Conservation (phyloP, 2,113 vertebrate species). For the Illadopsis cleaveri region DNA sequence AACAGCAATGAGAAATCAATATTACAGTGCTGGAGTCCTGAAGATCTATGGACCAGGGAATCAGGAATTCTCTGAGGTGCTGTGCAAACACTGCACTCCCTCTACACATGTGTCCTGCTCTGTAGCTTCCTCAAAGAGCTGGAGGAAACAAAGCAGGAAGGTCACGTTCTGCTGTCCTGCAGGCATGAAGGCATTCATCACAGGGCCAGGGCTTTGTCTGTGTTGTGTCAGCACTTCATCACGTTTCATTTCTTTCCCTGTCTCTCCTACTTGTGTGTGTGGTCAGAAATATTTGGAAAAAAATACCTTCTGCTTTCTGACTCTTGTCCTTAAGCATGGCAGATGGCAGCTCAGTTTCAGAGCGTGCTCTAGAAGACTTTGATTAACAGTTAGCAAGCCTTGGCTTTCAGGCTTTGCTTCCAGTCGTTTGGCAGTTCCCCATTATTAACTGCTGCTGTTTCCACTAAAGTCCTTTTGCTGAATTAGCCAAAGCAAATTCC, state of each 20-base stretch:
- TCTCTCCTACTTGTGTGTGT: neutral
- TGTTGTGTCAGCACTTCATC: neutral
- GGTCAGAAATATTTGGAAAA: neutral
- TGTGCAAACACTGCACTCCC: neutral
- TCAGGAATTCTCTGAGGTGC: neutral
- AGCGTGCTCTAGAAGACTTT: neutral
- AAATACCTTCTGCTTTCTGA: neutral
- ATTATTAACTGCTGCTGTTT: neutral
- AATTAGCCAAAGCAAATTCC: neutral
- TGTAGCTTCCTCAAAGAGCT: neutral
- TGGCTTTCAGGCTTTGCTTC: neutral
- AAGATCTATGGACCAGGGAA: neutral
- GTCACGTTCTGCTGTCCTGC: neutral
- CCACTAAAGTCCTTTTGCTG: neutral
- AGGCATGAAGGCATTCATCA: neutral
- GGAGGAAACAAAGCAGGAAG: neutral
- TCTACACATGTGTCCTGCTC: fast-evolving
- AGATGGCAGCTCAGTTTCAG: neutral
- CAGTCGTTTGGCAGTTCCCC: neutral
- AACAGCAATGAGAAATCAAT: slow-evolving; percentile 1
- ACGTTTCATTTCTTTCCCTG: neutral
- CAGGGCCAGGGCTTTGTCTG: neutral
- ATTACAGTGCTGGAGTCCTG: neutral
- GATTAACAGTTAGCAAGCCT: neutral
- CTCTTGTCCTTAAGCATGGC: neutral